These are phyloP conservation scores for Smittia sp. DNA, from an alignment of 2,888 invertebrate genomes.

Conservation along the genomic window DNA sequence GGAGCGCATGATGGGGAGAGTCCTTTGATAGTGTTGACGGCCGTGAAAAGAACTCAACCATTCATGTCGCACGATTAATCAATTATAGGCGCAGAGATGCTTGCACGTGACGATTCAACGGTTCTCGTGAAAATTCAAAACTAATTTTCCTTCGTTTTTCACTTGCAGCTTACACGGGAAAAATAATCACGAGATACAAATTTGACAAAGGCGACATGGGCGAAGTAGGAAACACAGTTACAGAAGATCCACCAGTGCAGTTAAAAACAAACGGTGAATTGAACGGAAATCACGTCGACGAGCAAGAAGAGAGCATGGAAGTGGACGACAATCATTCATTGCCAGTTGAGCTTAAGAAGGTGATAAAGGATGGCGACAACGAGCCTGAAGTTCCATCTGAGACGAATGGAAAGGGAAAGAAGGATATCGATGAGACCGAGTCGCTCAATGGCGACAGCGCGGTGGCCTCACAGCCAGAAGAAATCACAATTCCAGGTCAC, in stretches of 20 bases:
- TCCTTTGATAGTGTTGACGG: neutral
- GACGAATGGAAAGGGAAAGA: slow-evolving; percentile 35
- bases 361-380: slow-evolving; percentile 40
- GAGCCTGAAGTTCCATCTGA: slow-evolving; percentile 43
- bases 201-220: slow-evolving; percentile 43
- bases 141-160: neutral
- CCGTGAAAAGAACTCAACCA: neutral
- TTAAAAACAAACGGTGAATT: slow-evolving; percentile 49
- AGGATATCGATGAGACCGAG: slow-evolving; percentile 43
- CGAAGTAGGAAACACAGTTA: slow-evolving; percentile 46
- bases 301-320: slow-evolving; percentile 44
- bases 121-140: neutral
- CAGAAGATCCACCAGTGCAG: slow-evolving; percentile 45
- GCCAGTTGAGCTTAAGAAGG: slow-evolving; percentile 43
- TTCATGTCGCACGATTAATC: neutral
- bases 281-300: slow-evolving; percentile 46
- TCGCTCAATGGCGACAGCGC: slow-evolving; percentile 35
- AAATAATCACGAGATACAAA: neutral
- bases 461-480: slow-evolving; percentile 25
- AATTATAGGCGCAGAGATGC: neutral
- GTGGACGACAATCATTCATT: slow-evolving; percentile 42
- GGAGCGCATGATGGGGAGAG: neutral
- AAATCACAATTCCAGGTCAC: slow-evolving; percentile 20
- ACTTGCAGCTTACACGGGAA: neutral
- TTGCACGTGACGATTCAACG: neutral